Evolutionary conservation across 2,113 vertebrate species (phyloP).

Genomic region (Chionodraco myersi): DNA sequence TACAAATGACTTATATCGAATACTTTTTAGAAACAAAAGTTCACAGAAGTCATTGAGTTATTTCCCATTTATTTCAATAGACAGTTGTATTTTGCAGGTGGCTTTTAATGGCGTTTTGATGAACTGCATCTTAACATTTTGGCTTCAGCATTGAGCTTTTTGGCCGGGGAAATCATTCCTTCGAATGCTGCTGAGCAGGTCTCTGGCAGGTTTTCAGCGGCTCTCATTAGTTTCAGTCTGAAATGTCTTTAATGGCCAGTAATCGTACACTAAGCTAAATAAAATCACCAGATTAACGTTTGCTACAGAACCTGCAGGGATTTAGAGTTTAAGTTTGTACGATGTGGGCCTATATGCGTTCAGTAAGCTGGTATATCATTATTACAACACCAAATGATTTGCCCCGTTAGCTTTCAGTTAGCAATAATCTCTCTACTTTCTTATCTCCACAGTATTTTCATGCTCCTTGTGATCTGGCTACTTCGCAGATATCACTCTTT

Average conservation of each 20-base stretch:
- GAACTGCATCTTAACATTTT: neutral
- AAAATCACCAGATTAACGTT: conserved; percentile 13
- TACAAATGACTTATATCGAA: neutral
- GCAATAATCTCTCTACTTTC: conserved; percentile 10
- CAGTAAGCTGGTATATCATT: neutral
- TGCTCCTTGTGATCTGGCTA: conserved; percentile 86
- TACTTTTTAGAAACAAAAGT: neutral
- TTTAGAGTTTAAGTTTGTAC: neutral
- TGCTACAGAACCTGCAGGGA: conserved; percentile 14
- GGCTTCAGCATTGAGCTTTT: conserved; percentile 9
- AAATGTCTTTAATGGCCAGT: conserved; percentile 2
- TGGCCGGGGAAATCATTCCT: neutral
- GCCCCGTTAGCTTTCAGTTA: conserved; percentile 17
- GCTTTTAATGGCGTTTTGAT: neutral
- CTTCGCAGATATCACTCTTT: conserved; percentile 82
- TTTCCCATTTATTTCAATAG: neutral
- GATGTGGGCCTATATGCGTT: neutral
- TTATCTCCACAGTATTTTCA: conserved; percentile 78
- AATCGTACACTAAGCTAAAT: neutral
- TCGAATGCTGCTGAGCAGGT: neutral
- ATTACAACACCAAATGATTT: conserved; percentile 8
- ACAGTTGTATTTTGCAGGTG: neutral
- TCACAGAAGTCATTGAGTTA: neutral
- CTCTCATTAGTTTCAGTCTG: conserved; percentile 5
- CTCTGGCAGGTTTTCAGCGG: neutral